Percentiles rank a stretch among this genome's conserved stretches.
These are phyloP conservation scores for Hiodon alosoides DNA, from an alignment of 2,113 vertebrate genomes.

Conservation along the genomic window DNA sequence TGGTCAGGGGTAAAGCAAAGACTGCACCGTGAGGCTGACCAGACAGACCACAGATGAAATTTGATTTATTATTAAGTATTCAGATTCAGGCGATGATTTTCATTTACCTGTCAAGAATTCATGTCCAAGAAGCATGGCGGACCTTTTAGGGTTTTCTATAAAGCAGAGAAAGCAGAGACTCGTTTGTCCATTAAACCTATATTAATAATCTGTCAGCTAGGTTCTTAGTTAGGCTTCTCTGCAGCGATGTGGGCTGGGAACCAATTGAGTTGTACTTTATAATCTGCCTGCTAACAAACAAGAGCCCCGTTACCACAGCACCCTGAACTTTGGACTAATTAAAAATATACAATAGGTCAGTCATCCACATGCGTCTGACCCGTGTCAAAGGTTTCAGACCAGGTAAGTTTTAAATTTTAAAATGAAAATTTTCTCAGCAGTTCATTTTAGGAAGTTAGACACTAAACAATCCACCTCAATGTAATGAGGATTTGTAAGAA, in stretches of 20 bases:
- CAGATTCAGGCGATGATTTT: neutral
- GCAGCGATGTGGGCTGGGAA: neutral
- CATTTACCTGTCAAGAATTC: conserved; percentile 5
- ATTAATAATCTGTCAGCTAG: neutral
- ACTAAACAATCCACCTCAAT: no score
- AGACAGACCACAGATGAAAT: conserved; percentile 46
- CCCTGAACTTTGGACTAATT: neutral
- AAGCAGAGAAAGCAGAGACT: no score
- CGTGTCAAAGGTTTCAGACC: no score
- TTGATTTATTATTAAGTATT: conserved; percentile 31
- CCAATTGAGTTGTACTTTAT: neutral
- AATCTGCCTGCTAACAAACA: neutral
- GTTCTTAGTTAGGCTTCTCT: neutral
- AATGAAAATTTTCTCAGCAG: no score
- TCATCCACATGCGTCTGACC: neutral
- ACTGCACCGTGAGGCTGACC: conserved; percentile 38
- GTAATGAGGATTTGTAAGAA: no score
- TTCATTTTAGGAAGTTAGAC: no score
- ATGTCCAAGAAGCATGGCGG: neutral
- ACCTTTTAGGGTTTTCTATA: no score
- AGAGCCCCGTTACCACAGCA: neutral
- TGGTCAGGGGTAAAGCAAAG: conserved; percentile 38
- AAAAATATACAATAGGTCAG: neutral
- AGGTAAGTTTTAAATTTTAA: no score
- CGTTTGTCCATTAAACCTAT: neutral